Evolutionary conservation across 1,140 invertebrate genomes (phyloP), one percentile per base, ranked within the genome.

Genomic region (Atta cephalotes): DNA sequence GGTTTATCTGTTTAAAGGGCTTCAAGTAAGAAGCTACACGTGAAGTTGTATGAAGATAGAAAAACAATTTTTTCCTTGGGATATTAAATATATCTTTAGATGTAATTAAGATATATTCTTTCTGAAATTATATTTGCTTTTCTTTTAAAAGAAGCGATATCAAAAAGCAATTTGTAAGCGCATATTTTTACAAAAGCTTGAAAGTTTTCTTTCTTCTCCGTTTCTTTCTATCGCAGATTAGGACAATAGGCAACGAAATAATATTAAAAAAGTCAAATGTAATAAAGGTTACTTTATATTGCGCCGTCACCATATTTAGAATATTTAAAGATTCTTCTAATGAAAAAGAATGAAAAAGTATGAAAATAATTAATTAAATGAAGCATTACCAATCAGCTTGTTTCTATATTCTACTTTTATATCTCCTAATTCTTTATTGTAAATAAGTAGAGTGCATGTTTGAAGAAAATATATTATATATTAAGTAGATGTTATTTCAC

Each of bases 341-440:
- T 51, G 6, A 51, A 79, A 6, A 66, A 51, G 12, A 16, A n/a
- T 35, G 25, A 21, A 2, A 10, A 28, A 21, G 3, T 14, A 28
- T 3, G n/a, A 14, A 31, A 31, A 31, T 21, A 12, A 49, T 49
- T 63, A 21, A 31, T 79, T 66, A 66, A 80, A 21, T 53, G n/a
- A 31, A 39, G 53, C 53, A 7, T 35, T 66, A 45, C 18, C 5
- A 6, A 31, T 79, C 60, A 51, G 18, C 10, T 18, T 45, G 9
- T 31, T 66, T 39, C 12, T 5, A 45, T 49, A 45, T n/a, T 65
- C 35, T 80, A 68, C 25, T 68, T n/a, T 78, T n/a, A 45, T 79
- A 21, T 66, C 56, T 45, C 31, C 7, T 14, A 16, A 79, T 49
- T 31, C 3, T 21, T 35, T 21, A 25, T 31, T 35, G 3, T 28